A percentile compares a stretch with the other conserved stretches of the same genome.
Conservation (phyloP, 2,113 vertebrate genomes). For the Cathartes aura region DNA sequence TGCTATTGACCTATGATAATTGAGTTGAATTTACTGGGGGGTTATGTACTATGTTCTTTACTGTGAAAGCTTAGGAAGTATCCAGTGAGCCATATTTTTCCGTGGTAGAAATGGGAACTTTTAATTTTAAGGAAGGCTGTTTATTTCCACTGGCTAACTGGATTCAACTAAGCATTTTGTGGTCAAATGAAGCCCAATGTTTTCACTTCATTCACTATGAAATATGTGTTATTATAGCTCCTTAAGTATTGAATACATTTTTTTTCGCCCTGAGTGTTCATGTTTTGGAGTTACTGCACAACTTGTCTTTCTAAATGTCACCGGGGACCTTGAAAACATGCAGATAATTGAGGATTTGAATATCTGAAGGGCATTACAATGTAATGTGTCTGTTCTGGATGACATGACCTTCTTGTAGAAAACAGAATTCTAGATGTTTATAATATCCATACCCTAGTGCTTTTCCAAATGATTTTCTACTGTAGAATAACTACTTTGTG, state of each 20-base stretch:
- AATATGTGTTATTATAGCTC: not conserved
- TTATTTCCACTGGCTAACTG: not conserved
- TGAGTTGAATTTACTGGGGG: not conserved
- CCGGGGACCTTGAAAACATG: not conserved
- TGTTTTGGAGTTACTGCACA: not conserved
- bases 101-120: not conserved
- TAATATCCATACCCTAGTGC: not conserved
- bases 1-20: not conserved
- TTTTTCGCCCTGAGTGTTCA: not conserved
- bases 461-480: not conserved
- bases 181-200: not conserved
- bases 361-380: not conserved
- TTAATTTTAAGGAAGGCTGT: not conserved
- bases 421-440: not conserved
- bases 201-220: not conserved
- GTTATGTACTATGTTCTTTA: not conserved
- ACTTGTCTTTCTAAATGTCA: not conserved
- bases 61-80: not conserved
- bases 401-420: not conserved
- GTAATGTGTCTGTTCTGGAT: not conserved
- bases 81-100: not conserved
- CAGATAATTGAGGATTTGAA: conserved; percentile 6
- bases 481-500: not conserved
- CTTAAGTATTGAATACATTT: not conserved
- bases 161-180: not conserved